Percentiles rank a stretch among this genome's conserved stretches.
Conservation (phyloP, 2,797 vertebrate genomes). For the Buphagus erythrorhynchus region DNA sequence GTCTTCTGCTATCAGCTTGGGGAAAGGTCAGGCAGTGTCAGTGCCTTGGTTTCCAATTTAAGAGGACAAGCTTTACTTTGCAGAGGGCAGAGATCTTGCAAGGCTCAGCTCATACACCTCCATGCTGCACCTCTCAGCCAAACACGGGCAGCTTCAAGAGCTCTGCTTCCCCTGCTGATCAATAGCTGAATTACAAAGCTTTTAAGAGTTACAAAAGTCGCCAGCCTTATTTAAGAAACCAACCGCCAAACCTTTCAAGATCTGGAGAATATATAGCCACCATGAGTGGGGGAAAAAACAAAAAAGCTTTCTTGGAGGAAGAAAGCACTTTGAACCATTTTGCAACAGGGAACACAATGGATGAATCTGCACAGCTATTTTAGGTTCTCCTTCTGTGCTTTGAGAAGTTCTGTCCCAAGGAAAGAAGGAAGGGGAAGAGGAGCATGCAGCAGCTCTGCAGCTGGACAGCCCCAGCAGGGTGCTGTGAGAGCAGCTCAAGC, state of each 20-base stretch:
- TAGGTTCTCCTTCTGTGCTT: neutral
- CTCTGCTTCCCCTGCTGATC: neutral
- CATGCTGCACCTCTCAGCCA: neutral
- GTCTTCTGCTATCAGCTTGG: neutral
- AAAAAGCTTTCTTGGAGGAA: neutral
- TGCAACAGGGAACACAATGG: neutral
- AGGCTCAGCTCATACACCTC: neutral
- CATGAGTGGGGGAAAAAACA: rapidly evolving
- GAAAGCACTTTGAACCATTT: neutral
- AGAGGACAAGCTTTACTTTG: neutral
- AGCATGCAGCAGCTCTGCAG: rapidly evolving
- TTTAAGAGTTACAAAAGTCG: neutral
- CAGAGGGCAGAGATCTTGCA: neutral
- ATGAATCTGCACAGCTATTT: neutral
- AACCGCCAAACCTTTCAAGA: neutral
- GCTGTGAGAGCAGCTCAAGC: rapidly evolving
- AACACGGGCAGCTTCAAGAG: neutral
- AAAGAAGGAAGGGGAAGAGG: neutral
- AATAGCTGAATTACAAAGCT: neutral
- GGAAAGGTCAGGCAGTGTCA: neutral
- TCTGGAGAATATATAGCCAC: neutral
- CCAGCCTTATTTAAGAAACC: neutral
- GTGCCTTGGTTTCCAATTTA: neutral
- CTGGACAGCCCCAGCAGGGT: rapidly evolving
- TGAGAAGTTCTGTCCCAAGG: neutral